Conservation (phyloP, 2,113 vertebrate genomes). For the Osmerus mordax region DNA sequence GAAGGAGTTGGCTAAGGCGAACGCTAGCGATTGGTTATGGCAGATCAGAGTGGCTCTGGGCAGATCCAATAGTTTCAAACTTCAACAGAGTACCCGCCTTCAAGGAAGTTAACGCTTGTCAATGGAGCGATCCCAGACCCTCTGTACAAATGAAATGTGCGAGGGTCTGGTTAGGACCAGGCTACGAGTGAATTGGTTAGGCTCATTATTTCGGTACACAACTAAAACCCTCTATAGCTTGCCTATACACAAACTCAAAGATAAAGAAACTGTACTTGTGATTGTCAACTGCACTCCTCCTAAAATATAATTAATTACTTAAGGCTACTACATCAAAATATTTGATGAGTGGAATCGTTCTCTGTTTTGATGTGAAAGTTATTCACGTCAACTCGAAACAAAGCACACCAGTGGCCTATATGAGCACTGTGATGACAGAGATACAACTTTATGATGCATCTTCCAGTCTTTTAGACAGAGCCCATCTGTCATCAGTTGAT, state of each 20-base stretch:
- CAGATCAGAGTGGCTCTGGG: no score
- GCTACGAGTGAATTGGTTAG: neutral
- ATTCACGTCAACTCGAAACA: neutral
- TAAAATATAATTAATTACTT: neutral
- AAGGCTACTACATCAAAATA: neutral
- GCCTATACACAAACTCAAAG: neutral
- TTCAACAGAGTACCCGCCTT: no score
- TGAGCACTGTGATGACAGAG: conserved; percentile 22
- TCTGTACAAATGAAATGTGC: no score
- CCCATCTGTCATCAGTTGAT: conserved; percentile 19
- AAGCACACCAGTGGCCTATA: conserved; percentile 6
- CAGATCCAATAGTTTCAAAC: no score
- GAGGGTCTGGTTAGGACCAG: no score
- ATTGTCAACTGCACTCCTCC: neutral
- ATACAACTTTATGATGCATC: neutral
- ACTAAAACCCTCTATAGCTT: neutral
- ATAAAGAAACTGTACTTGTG: neutral
- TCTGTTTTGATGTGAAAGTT: neutral
- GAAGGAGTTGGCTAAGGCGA: no score
- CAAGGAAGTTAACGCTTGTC: no score
- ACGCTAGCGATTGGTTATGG: no score
- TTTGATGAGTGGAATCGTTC: neutral
- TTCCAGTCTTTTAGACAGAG: conserved; percentile 23
- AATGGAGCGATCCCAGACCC: no score
- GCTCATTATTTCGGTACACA: no score